Percentiles rank a stretch among this genome's conserved stretches.
Evolutionary conservation across 2,888 invertebrate genomes (phyloP).

Genomic region (Stramonita haemastoma): DNA sequence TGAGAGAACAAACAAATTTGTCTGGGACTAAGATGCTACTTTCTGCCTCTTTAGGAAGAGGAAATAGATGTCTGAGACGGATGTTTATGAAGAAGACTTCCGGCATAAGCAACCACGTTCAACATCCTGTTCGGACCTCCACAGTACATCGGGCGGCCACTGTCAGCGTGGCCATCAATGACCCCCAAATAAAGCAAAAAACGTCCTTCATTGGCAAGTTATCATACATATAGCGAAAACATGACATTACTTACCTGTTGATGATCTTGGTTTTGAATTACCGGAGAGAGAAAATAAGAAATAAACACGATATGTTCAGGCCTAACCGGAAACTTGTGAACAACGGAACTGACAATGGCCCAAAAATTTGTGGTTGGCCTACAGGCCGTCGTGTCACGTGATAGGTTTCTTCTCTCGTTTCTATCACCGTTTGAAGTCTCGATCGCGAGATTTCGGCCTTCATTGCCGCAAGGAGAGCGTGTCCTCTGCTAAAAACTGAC

Average conservation of each 20-base stretch:
- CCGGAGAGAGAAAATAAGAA: background rate
- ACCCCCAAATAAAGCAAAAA: background rate
- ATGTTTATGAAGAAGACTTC: conserved; percentile 71
- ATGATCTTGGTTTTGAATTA: no score
- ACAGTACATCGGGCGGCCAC: conserved; percentile 7
- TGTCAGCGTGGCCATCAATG: background rate
- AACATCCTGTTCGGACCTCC: conserved; percentile 68
- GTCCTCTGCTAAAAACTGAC: conserved; percentile 21
- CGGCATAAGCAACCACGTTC: conserved; percentile 68
- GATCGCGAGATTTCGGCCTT: conserved; percentile 22
- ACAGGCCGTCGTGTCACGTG: conserved; percentile 60
- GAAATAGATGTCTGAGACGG: conserved; percentile 72
- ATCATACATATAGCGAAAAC: background rate
- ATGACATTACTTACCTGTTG: background rate
- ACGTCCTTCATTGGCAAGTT: background rate
- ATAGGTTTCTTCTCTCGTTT: conserved; percentile 39
- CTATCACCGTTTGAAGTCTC: background rate
- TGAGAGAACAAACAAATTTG: background rate
- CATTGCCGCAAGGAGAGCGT: conserved; percentile 21
- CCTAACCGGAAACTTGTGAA: conserved; percentile 67
- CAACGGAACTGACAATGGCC: conserved; percentile 70
- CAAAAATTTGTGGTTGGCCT: conserved; percentile 56
- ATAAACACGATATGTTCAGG: background rate
- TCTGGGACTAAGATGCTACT: background rate
- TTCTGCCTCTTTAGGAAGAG: conserved; percentile 53